phyloP scores from a whole-genome alignment of 1,140 invertebrate genomes.

The Pogonognathellus flavescens region DNA sequence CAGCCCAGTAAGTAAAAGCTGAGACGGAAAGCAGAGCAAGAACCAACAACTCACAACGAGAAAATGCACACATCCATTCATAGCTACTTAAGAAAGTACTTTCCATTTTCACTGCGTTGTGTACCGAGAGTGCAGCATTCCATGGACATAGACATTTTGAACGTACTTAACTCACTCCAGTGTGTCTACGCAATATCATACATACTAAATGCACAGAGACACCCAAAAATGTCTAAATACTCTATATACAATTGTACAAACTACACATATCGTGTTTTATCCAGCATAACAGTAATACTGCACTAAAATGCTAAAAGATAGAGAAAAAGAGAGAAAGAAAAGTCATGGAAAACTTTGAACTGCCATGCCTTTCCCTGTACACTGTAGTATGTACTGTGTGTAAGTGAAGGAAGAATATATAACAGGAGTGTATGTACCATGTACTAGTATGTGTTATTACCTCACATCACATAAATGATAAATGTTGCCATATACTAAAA shows the following conservation, averaged over 20 bases:
- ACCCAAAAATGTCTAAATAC: too few species aligned
- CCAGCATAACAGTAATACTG: too few species aligned
- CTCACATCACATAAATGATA: constrained; percentile 50
- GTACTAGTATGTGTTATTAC: constrained; percentile 29
- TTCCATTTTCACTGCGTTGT: not conserved
- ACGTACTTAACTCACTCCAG: too few species aligned
- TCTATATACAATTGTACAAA: not conserved
- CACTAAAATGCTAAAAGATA: not conserved
- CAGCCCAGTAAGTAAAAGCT: not conserved
- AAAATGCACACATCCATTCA: constrained; percentile 5
- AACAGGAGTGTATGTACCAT: not conserved
- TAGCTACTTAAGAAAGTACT: not conserved
- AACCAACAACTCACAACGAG: not conserved
- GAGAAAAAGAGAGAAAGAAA: not conserved
- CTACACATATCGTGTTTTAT: not conserved
- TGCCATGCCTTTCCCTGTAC: not conserved
- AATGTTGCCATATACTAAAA: constrained; percentile 9
- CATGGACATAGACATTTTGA: too few species aligned
- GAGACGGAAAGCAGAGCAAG: not conserved
- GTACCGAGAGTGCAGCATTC: not conserved
- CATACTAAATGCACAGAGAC: too few species aligned
- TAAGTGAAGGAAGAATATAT: constrained; percentile 4
- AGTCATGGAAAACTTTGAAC: not conserved
- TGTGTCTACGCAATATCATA: too few species aligned
- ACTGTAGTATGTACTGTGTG: not conserved